Percentiles rank a stretch among this genome's conserved stretches.
phyloP scores from a whole-genome alignment of 2,888 invertebrate species.

The Nomada flava region DNA sequence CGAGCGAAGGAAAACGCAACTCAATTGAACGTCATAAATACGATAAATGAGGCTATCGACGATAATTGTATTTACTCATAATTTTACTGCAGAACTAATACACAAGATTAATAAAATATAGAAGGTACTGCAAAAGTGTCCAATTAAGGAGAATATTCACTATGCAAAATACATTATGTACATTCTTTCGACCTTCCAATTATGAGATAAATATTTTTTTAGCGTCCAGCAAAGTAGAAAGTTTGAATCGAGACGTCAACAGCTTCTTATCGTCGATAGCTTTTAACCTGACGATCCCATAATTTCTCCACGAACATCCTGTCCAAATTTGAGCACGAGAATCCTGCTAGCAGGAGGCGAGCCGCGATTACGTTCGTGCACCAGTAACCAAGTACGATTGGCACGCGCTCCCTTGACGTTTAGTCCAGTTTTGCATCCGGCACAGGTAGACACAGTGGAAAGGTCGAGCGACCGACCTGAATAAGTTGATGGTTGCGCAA shows the following conservation, averaged over 20 bases:
- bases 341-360: conserved; percentile 1
- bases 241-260: neutral
- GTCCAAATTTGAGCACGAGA: neutral
- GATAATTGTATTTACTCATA: too few species aligned
- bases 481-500: conserved; percentile 56
- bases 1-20: neutral
- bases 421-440: conserved; percentile 67
- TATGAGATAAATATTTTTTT: neutral
- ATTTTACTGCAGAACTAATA: too few species aligned
- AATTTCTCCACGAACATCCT: conserved; percentile 14
- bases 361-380: conserved; percentile 13
- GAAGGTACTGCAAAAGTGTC: too few species aligned
- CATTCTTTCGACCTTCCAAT: too few species aligned
- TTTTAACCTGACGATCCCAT: neutral
- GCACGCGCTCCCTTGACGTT: conserved; percentile 40
- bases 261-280: neutral
- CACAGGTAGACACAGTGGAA: conserved; percentile 62
- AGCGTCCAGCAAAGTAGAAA: conserved; percentile 17
- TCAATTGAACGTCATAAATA: neutral
- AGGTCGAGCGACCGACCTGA: conserved; percentile 61
- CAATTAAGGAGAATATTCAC: too few species aligned
- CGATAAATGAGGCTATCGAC: too few species aligned
- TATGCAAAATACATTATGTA: too few species aligned
- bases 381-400: conserved; percentile 11
- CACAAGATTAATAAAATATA: too few species aligned